Conservation (phyloP, 2,113 vertebrate species). For the Xiphophorus couchianus region DNA sequence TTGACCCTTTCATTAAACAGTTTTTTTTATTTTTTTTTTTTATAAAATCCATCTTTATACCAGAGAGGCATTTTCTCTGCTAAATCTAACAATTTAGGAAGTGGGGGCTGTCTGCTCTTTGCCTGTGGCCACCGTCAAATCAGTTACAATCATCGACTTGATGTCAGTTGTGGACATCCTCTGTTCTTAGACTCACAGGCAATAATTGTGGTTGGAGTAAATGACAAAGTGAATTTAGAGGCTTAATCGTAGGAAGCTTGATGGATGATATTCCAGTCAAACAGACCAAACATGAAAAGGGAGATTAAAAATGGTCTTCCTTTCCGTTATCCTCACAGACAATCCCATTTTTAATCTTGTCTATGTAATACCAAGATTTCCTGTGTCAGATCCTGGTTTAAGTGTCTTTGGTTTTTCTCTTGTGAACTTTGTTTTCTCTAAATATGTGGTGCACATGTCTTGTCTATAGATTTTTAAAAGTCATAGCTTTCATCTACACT, state of each 20-base stretch:
- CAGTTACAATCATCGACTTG: constrained; percentile 45
- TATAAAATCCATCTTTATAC: constrained; percentile 32
- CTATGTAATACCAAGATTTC: too few relatives aligned
- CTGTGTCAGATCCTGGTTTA: too few relatives aligned
- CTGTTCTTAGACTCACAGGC: constrained; percentile 26
- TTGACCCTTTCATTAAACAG: constrained; percentile 33
- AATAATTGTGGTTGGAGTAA: constrained; percentile 17
- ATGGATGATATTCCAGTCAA: constrained; percentile 29
- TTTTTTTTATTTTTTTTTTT: constrained; percentile 49
- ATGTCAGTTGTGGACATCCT: constrained; percentile 44
- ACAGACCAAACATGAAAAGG: constrained; percentile 35
- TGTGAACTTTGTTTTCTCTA: too few relatives aligned
- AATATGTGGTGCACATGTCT: too few relatives aligned
- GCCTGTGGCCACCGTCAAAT: constrained; percentile 47
- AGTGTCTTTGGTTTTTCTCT: too few relatives aligned
- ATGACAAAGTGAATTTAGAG: constrained; percentile 46
- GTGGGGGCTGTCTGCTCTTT: constrained; percentile 21
- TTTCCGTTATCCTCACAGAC: too few relatives aligned
- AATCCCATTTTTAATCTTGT: too few relatives aligned
- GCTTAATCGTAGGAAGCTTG: constrained; percentile 33
- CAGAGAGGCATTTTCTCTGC: constrained; percentile 20
- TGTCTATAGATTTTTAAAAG: too few relatives aligned
- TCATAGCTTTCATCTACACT: too few relatives aligned
- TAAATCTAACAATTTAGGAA: constrained; percentile 43
- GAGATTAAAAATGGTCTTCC: not conserved